These are phyloP conservation scores for Serinus canaria DNA, from an alignment of 2,113 vertebrate genomes.

Conservation along the genomic window DNA sequence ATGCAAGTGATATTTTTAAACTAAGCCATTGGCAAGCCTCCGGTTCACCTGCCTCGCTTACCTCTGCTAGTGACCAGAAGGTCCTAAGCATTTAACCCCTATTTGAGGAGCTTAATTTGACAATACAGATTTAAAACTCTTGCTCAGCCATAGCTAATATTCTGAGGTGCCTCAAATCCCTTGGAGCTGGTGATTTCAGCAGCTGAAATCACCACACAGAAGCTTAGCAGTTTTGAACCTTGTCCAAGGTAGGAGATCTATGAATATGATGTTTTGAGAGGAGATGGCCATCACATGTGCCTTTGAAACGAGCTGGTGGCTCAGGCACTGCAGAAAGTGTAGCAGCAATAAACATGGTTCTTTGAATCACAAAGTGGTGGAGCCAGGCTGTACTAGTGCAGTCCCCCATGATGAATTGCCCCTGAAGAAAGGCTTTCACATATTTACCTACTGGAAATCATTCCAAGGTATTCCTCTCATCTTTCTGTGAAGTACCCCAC, in stretches of 20 bases:
- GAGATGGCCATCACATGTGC: neutral
- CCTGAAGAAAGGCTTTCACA: neutral
- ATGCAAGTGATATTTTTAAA: neutral
- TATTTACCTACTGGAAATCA: neutral
- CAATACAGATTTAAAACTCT: neutral
- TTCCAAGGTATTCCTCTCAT: neutral
- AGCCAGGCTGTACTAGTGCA: neutral
- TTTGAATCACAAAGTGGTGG: neutral
- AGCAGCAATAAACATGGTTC: neutral
- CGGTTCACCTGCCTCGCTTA: neutral
- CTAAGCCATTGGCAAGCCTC: neutral
- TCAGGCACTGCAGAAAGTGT: neutral
- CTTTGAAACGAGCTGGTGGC: neutral
- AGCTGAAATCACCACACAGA: neutral
- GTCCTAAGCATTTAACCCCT: neutral
- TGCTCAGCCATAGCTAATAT: neutral
- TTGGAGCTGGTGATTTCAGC: neutral
- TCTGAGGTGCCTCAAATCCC: neutral
- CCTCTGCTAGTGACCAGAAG: neutral
- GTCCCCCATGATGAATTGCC: neutral
- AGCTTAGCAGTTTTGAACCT: neutral
- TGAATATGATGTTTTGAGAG: neutral
- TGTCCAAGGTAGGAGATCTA: neutral
- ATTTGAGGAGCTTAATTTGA: neutral
- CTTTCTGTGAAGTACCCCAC: neutral